Conservation (phyloP, 1,140 invertebrate genomes). For the Propsilocerus akamusi region DNA sequence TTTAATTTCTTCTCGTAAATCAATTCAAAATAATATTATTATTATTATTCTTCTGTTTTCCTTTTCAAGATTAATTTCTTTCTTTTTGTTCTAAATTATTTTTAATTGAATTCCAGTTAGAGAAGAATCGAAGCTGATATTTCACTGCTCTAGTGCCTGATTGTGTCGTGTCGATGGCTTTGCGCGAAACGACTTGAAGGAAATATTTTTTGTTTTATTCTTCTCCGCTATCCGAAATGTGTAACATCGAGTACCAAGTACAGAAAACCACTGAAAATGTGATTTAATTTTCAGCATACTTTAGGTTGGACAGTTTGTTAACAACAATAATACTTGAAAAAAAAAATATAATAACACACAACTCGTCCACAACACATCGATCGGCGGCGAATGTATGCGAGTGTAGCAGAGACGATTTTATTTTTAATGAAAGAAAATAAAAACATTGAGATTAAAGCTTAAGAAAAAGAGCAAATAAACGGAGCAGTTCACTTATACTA, state of each 20-base stretch:
- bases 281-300: conserved; percentile 6
- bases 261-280: conserved; percentile 6
- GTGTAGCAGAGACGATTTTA: too few species aligned
- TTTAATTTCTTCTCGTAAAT: too few species aligned
- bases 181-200: neutral
- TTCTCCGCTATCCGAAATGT: conserved; percentile 3
- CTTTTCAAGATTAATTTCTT: too few species aligned
- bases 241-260: conserved; percentile 6
- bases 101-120: too few species aligned
- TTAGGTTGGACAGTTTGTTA: conserved; percentile 5
- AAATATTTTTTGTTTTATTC: too few species aligned
- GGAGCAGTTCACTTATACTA: neutral
- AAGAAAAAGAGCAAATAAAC: conserved; percentile 3
- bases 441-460: conserved; percentile 3
- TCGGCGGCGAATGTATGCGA: too few species aligned
- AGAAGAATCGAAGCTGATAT: too few species aligned
- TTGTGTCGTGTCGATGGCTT: too few species aligned
- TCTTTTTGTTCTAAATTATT: neutral
- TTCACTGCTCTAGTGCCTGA: too few species aligned
- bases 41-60: too few species aligned
- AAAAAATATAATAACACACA: neutral
- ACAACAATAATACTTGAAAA: conserved; percentile 4
- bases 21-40: too few species aligned
- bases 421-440: conserved; percentile 3
- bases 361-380: too few species aligned